Base-by-base conservation (phyloP, 2,797 vertebrate species). In the Telmatherina bonti region DNA sequence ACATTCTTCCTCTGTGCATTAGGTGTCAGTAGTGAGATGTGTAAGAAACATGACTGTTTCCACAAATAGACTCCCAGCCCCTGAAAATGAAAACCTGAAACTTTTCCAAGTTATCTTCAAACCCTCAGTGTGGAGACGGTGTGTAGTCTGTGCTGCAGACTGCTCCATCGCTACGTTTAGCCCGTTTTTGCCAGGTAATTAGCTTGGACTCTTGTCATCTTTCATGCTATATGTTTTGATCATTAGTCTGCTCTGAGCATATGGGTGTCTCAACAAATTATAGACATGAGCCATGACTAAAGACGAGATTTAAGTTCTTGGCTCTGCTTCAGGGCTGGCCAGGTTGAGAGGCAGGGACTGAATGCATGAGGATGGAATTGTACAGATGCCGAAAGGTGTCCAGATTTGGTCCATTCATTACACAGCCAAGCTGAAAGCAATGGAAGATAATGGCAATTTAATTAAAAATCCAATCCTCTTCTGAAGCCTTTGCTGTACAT, bases 21-120 rank as follows among this genome's bases (percentile, higher is more conserved):
- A 91, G 92, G 87, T 92, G 90, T 92, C 90, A 92, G 74, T 89
- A 85, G 89, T 91, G 89, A 87, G 89, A 90, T 77, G 74, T 55
- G 70, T 26, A 16, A 73, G 82, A 65, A 78, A 69, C 29, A 61
- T 22, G 24, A 5, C 31, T 35, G 53, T 12, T 7, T 73, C 55
- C 65, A 68, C 55, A 76, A 79, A 72, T 1, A 76, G 57, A 70
- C 27, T 67, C 16, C 15, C 51, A 57, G 55, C 55, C 72, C 7
- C 59, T 59, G 33, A 54, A 66, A 69, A 61, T 41, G 22, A 67
- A 29, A 22, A 30, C 27, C 47, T 35, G 35, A 11, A 76, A 72
- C 67, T 79, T 78, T 35, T 59, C 31, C 45, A 36, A 31, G 5
- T 43, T 52, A 26, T 22, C 43, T 61, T 22, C 13, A 78, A 62